A percentile compares a stretch with the other conserved stretches of the same genome.
Evolutionary conservation across 2,113 vertebrate genomes (phyloP).

Genomic region (Thalassoma bifasciatum): DNA sequence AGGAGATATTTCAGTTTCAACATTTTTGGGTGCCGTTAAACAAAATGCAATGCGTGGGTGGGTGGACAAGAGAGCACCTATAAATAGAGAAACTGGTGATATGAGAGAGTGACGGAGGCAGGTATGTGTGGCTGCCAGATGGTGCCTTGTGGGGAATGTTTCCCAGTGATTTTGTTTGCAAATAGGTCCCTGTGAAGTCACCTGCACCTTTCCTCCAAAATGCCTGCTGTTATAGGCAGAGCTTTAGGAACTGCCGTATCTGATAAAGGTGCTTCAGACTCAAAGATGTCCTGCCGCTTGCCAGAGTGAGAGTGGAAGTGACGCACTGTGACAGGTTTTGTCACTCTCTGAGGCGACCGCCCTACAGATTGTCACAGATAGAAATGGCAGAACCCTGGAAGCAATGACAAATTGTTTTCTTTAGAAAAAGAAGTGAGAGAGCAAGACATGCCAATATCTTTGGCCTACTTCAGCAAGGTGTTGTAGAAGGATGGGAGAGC

Average conservation of each 20-base stretch:
- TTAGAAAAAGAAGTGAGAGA: slow-evolving; percentile 59
- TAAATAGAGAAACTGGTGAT: slow-evolving; percentile 70
- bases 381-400: slow-evolving; percentile 71
- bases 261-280: slow-evolving; percentile 78
- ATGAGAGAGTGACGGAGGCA: slow-evolving; percentile 68
- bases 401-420: slow-evolving; percentile 76
- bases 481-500: slow-evolving; percentile 15
- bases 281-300: slow-evolving; percentile 71
- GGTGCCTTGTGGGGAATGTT: slow-evolving; percentile 79
- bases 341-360: slow-evolving; percentile 75
- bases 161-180: slow-evolving; percentile 83
- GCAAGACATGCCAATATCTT: slow-evolving; percentile 58
- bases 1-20: slow-evolving; percentile 62
- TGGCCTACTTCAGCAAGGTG: slow-evolving; percentile 55
- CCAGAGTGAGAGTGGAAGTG: slow-evolving; percentile 67
- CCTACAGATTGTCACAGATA: slow-evolving; percentile 79
- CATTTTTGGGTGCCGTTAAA: slow-evolving; percentile 67
- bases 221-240: slow-evolving; percentile 64
- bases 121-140: slow-evolving; percentile 80
- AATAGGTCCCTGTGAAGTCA: slow-evolving; percentile 77
- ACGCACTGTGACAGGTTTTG: slow-evolving; percentile 78
- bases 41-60: slow-evolving; percentile 61
- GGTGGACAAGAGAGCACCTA: slow-evolving; percentile 61
- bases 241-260: slow-evolving; percentile 79
- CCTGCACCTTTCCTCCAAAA: slow-evolving; percentile 64